Evolutionary conservation across 2,113 vertebrate species (phyloP), one percentile per base, ranked within the genome.

Genomic region (Chaenogobius annularis): DNA sequence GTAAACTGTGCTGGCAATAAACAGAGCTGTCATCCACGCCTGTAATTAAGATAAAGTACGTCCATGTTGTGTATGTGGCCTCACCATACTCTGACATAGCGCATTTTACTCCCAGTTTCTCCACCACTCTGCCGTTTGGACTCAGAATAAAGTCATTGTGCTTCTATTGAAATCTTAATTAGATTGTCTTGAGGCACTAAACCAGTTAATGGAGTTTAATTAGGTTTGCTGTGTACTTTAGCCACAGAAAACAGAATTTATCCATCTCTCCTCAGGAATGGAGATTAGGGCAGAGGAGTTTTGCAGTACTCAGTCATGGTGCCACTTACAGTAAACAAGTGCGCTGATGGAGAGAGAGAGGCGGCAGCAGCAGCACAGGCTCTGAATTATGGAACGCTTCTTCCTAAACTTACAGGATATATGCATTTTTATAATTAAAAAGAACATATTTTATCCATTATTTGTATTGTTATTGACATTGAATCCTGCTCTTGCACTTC

Each of bases 151-250:
- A 81, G 66, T 75, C 13, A 52, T 68, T 69, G 66, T 48, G 62
- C 66, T 73, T 20, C 68, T 70, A 64, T 70, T 84, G 66, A 61
- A 81, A 75, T 62, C 62, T 73, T 81, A 84, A 84, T 84, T 73
- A 76, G 68, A 80, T 74, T 70, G 74, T 76, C 63, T 79, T 68
- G 47, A 79, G 76, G 73, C 56, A 79, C 70, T 70, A 73, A 75
- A 70, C 56, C 70, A 70, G 50, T 76, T 71, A 84, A 84, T 76
- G 64, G 47, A 82, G 61, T 74, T 71, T 74, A 77, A 79, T 82
- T 79, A 72, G 43, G 54, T 82, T 71, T 75, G 50, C n/a, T 71
- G 67, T 76, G 37, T 61, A 64, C 26, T 68, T 72, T 56, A 20
- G 40, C 7, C 4, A 69, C 71, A 69, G 55, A 72, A 79, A 85